Evolutionary conservation across 2,888 invertebrate species (phyloP), one percentile per base, ranked within the genome.

Genomic region (Eupithecia pulchellata): DNA sequence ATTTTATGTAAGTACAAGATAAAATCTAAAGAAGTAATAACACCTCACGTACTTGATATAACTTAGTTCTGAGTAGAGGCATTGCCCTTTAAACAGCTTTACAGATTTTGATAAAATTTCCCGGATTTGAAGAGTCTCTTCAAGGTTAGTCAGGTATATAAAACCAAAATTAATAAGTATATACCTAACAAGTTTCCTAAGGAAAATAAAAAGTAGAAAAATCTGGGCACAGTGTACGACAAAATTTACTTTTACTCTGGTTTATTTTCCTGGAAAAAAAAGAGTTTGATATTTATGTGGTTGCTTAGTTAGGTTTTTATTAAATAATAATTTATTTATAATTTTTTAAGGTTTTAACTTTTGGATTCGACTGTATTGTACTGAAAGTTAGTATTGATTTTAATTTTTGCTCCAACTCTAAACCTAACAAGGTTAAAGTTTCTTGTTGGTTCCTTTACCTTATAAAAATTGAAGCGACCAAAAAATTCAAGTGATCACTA

Each of bases 61-160:
- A 52, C 36, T 64, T 64, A 36, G 47, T 57, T 39, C n/a, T 30
- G 27, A 36, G 34, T 25, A 60, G 30, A 60, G 69, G 60, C 72
- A 20, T 58, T 67, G 64, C 13, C 66, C 69, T 69, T n/a, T 58
- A 47, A 27, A 71, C 68, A 42, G 64, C 68, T 68, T 68, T 42
- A 57, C 64, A 65, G 71, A 62, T 68, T 68, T 65, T 65, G 65
- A 71, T 71, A 71, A 68, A 64, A 39, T 34, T 68, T 60, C 32
- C 62, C 30, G 20, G 20, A 52, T 36, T 62, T 61, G 14, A 52
- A 62, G 2, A 27, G 17, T n/a, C 13, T 30, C 20, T 55, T 36
- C 47, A 71, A 66, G 66, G 66, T 64, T 25, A 52, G 27, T 13
- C 20, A 20, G 42, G 39, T 9, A 2, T 32, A 3, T 17, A 13